Conservation (phyloP, 1,140 invertebrate species). For the Mactra quadrangularis region DNA sequence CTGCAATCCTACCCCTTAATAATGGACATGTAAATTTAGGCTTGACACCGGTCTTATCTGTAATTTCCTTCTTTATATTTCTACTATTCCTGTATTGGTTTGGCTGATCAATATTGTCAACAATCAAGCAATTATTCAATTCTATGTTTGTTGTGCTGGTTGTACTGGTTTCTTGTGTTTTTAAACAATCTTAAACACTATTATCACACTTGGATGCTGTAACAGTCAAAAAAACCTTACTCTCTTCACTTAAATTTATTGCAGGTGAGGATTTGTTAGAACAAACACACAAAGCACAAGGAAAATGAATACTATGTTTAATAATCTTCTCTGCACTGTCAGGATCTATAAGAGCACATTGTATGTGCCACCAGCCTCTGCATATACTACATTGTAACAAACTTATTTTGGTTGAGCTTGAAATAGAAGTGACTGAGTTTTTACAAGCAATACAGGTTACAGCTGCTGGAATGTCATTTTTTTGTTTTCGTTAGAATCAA, state of each 20-base stretch:
- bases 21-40: constrained; percentile 10
- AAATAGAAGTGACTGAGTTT: too few species aligned
- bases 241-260: not conserved
- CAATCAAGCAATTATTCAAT: not conserved
- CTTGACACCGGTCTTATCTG: not conserved
- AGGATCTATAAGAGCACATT: constrained; percentile 4
- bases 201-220: too few species aligned
- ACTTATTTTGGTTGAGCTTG: too few species aligned
- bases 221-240: not conserved
- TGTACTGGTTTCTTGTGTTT: not conserved
- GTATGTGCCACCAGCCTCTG: constrained; percentile 4
- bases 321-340: not conserved
- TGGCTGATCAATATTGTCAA: not conserved
- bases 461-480: too few species aligned
- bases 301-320: too few species aligned
- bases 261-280: not conserved
- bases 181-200: too few species aligned
- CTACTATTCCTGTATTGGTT: not conserved
- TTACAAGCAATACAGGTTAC: too few species aligned
- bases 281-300: constrained; percentile 7
- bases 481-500: too few species aligned
- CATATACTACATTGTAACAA: constrained; percentile 21
- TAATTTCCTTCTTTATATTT: constrained; percentile 18
- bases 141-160: too few species aligned
- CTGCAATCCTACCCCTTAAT: constrained; percentile 1